Base-by-base conservation (phyloP, 2,113 vertebrate species). In the Empidonax traillii region DNA sequence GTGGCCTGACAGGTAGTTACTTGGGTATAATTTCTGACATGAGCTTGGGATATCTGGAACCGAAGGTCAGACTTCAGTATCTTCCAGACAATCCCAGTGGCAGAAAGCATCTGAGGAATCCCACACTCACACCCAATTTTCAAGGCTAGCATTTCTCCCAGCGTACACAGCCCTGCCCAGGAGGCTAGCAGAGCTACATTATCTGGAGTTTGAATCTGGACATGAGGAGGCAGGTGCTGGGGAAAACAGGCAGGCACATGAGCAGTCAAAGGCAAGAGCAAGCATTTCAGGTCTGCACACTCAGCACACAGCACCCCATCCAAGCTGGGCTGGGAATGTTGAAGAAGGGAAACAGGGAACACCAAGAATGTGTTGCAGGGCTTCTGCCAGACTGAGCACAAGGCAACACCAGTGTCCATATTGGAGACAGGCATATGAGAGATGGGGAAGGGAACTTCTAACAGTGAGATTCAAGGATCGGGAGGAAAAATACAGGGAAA, bases 191-290 rank as follows among this genome's bases (percentile, higher is more conserved):
- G 91, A 87, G 90, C 68, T 96, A 7, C 51, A 44, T 93, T 96
- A 96, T 96, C 96, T 95, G 87, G 1, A 92, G 80, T 65, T 96
- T 73, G 90, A 15, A 96, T 97, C 95, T 96, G 96, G 95, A 95
- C 96, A 92, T 96, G 96, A 96, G 96, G 92, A 96, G 94, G 96
- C 96, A 96, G 96, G 94, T 94, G 93, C 92, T 94, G 93, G 62
- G 58, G 65, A 71, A 80, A 86, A 94, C 96, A 97, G 96, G 96
- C 94, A 96, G 85, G 91, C 89, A 97, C 96, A 96, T 95, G 96
- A 97, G 95, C 41, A 88, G 79, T 95, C 91, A 93, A 87, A 92
- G 85, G 87, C 87, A 80, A 63, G 92, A 95, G 94, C 91, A 78
- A 95, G 92, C 86, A 39, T 91, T 96, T 93, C 93, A 95, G 87